These are phyloP conservation scores for Eurytoma californica DNA, from an alignment of 2,888 invertebrate species.

Conservation along the genomic window DNA sequence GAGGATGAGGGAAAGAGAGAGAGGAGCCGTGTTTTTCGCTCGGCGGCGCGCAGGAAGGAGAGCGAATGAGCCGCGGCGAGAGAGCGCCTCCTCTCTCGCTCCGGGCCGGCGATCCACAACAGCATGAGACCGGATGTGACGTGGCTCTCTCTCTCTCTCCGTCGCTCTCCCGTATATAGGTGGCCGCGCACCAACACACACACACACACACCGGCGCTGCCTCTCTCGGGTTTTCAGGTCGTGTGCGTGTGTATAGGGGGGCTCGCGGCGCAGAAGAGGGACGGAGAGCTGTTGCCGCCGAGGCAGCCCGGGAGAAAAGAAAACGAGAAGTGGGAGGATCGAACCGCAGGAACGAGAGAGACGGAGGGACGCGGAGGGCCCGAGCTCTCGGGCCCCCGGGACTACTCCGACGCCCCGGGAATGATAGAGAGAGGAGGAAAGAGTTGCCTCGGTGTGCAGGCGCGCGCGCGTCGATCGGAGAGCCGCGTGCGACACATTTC, in stretches of 20 bases:
- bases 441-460: too few species aligned
- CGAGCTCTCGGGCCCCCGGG: too few species aligned
- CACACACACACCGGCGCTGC: not conserved
- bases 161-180: conserved; percentile 16
- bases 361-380: too few species aligned
- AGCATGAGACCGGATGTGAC: conserved; percentile 61
- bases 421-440: too few species aligned
- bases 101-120: conserved; percentile 23
- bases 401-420: too few species aligned
- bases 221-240: conserved; percentile 28
- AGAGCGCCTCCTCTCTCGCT: conserved; percentile 20
- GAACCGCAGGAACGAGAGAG: conserved; percentile 52
- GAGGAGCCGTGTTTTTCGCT: conserved; percentile 47
- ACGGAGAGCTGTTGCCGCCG: conserved; percentile 19
- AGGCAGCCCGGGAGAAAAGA: conserved; percentile 30
- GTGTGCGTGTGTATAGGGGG: conserved; percentile 29
- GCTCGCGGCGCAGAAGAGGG: conserved; percentile 16
- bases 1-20: conserved; percentile 47
- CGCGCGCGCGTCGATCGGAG: too few species aligned
- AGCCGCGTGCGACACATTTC: too few species aligned
- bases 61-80: conserved; percentile 31
- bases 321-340: conserved; percentile 56
- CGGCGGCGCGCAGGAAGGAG: conserved; percentile 3
- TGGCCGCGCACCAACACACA: not conserved
- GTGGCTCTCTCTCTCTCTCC: conserved; percentile 51